Evolutionary conservation across 2,797 vertebrate species (phyloP).

Genomic region (Takifugu rubripes): DNA sequence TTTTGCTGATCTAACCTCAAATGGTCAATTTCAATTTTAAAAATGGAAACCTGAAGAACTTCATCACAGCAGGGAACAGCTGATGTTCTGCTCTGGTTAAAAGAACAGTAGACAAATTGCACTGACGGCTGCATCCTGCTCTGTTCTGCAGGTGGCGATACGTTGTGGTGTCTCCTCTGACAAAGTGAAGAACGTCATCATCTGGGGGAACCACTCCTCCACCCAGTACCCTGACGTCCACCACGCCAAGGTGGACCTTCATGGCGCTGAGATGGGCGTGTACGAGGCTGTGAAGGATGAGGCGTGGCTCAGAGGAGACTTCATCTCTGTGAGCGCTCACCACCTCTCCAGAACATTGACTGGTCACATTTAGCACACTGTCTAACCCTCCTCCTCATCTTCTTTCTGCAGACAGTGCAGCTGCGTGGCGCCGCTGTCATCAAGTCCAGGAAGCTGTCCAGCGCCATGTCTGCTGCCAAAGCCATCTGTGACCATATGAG

Average conservation of each 20-base stretch:
- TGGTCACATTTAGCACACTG: not conserved
- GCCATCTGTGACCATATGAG: constrained; percentile 95
- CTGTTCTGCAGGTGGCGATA: constrained; percentile 81
- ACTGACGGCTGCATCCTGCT: no score
- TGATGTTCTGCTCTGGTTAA: no score
- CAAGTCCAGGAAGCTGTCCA: constrained; percentile 94
- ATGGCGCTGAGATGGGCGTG: constrained; percentile 79
- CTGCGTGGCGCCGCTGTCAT: constrained; percentile 92
- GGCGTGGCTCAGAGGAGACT: constrained; percentile 89
- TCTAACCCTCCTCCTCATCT: not conserved
- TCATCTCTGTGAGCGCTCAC: constrained; percentile 84
- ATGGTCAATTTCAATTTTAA: no score
- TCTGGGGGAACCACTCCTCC: constrained; percentile 98
- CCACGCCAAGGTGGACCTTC: constrained; percentile 82
- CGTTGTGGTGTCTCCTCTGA: constrained; percentile 82
- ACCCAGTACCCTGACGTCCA: constrained; percentile 96
- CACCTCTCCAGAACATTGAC: not conserved
- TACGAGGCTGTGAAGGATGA: constrained; percentile 90
- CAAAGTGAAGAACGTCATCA: constrained; percentile 93
- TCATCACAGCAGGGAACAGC: no score
- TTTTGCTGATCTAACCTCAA: no score
- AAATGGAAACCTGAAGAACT: no score
- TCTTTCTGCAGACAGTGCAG: constrained; percentile 84
- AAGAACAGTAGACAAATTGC: no score
- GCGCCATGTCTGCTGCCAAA: constrained; percentile 97